Base-by-base conservation (phyloP, 2,113 vertebrate species). In the Tylochromis polylepis region DNA sequence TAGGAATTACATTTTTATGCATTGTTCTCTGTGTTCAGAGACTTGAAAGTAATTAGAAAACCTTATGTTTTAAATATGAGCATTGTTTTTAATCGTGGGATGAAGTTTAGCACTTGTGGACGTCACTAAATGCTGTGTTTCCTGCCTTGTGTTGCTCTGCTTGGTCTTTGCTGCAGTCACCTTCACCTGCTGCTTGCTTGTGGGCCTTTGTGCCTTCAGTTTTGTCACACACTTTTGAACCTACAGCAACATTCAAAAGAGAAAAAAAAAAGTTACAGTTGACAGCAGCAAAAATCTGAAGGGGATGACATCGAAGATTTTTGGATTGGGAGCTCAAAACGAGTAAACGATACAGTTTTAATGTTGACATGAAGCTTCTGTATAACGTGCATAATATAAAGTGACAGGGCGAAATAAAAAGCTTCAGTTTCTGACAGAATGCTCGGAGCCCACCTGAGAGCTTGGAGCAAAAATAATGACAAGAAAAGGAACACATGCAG, bases 191-290 rank as follows among this genome's bases (percentile, higher is more conserved):
- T 16, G 22, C 65, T 16, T 72, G 65, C 14, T 72, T 72, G 14
- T 72, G 65, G 38, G 38, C 6, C 22, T 67, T 41, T 72, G 38
- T 7, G 1, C n/a, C 12, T 72, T 72, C 38, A 72, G 38, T 43
- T 46, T 72, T 72, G 65, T 11, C 38, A 49, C 24, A 72, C 5
- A 31, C 24, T 75, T 49, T 8, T 49, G 22, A 15, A 75, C 67
- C 22, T 75, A 38, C 34, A 65, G 60, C 20, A 8, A 65, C 11
- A 75, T 49, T 29, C 41, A 29, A 75, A 75, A 2, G 43, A 24
- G 14, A 0, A 0, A 8, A 20, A 67, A 31, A 38, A 41, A 65
- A 5, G n/a, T 60, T 62, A 34, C 4, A 4, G 7, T 14, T 67
- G 34, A 8, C 27, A 77, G 72, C 70, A 51, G 70, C 3, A 27